These are phyloP conservation scores for Nemopilema nomurai DNA, from an alignment of 30 jellyfish, hydroid and myxozoan species.

Conservation along the genomic window DNA sequence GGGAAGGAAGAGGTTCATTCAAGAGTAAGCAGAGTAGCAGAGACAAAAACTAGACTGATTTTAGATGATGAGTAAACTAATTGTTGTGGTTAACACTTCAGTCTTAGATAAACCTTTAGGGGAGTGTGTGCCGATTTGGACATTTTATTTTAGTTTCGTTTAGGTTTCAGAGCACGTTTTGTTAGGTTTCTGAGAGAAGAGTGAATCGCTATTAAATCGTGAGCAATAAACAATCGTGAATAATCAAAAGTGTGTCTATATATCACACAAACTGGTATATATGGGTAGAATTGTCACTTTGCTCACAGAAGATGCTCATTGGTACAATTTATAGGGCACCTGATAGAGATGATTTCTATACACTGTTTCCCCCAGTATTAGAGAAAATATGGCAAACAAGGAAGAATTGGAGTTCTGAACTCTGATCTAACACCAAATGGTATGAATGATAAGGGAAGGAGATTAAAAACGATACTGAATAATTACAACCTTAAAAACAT, in stretches of 20 bases:
- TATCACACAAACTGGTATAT: constrained; percentile 5
- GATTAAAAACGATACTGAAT: constrained; percentile 33
- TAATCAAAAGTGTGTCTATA: constrained; percentile 1
- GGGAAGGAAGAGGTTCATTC: neutral
- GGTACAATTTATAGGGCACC: constrained; percentile 62
- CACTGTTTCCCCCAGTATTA: constrained; percentile 23
- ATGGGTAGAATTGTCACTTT: constrained; percentile 29
- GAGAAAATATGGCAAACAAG: constrained; percentile 30
- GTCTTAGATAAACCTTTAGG: neutral
- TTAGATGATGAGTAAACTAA: neutral
- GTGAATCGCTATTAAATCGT: neutral
- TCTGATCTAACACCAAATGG: constrained; percentile 56
- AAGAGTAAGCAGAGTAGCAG: neutral
- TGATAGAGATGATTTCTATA: constrained; percentile 33
- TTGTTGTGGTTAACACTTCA: neutral
- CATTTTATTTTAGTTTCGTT: neutral
- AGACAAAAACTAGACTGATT: neutral
- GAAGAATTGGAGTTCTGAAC: constrained; percentile 57
- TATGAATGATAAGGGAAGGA: constrained; percentile 46
- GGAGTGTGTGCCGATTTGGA: neutral
- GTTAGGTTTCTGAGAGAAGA: neutral
- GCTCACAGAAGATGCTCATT: constrained; percentile 30
- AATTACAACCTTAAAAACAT: constrained; percentile 36
- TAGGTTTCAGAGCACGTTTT: neutral
- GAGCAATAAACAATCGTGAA: neutral